A percentile compares a stretch with the other conserved stretches of the same genome.
phyloP scores from a whole-genome alignment of 2,888 invertebrate genomes.

The Griposia aprilina region DNA sequence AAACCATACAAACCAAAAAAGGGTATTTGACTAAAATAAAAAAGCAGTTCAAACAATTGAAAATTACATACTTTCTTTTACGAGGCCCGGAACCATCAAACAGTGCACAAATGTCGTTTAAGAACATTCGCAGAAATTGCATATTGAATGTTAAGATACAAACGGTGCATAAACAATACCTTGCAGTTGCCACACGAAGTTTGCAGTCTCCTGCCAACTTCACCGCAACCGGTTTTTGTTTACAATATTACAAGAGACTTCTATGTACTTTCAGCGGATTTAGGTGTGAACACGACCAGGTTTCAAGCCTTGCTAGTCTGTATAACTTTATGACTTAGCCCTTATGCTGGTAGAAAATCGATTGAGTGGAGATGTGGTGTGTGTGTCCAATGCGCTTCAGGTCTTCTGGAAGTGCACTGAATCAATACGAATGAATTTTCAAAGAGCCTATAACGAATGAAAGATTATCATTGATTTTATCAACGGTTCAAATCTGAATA shows the following conservation, averaged over 20 bases:
- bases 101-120: constrained; percentile 51
- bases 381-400: not conserved
- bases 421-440: not conserved
- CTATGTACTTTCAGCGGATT: constrained; percentile 42
- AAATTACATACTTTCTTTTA: constrained; percentile 41
- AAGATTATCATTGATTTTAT: not conserved
- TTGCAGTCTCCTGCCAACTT: constrained; percentile 34
- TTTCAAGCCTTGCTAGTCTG: constrained; percentile 18
- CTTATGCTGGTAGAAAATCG: not conserved
- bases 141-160: constrained; percentile 62
- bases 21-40: not conserved
- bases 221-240: constrained; percentile 46
- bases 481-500: not conserved
- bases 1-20: not conserved
- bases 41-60: constrained; percentile 15
- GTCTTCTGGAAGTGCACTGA: not conserved
- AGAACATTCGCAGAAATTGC: constrained; percentile 56
- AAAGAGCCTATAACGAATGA: not conserved
- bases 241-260: constrained; percentile 47
- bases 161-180: constrained; percentile 59
- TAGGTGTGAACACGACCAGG: constrained; percentile 25
- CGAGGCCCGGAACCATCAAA: constrained; percentile 54
- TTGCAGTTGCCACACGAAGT: constrained; percentile 21
- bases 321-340: constrained; percentile 9
- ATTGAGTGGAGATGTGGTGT: not conserved